Evolutionary conservation across 2,888 invertebrate genomes (phyloP), one percentile per base, ranked within the genome.

Genomic region (Pseudanteris insignis): DNA sequence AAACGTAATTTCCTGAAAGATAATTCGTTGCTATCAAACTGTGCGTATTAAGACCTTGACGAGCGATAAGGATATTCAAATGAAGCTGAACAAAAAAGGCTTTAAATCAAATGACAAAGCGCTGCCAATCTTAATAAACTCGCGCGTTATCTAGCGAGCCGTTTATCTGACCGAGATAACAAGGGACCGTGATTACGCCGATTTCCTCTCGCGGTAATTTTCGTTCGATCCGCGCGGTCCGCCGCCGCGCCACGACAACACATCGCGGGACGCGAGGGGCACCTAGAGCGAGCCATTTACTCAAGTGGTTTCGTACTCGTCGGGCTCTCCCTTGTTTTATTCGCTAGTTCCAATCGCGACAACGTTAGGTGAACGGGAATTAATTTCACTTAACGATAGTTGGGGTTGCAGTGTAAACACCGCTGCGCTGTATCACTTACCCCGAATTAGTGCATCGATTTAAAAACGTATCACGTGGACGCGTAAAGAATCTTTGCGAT

Each of bases 291-390:
- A 70, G 71, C 76, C 75, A 74, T 75, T 75, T 75, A 70, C 76
- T 76, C 75, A 77, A 76, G 76, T 75, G 77, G 74, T 78, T 78
- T 74, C 69, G 67, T 69, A 69, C 65, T 64, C 53, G 67, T 54
- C 46, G 46, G 40, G 44, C 47, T 47, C 58, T 58, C 18, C 40
- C 57, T 58, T 60, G 47, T 50, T 66, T 57, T 48, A 57, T 60
- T 58, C 47, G 50, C 30, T 26, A 34, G 33, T 40, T 54, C n/a
- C 63, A 50, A 58, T 58, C 58, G 57, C 54, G 50, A 41, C 66
- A 65, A 67, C 68, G 65, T 67, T 72, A 74, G 68, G 58, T 66
- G 65, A 68, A 70, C 70, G 73, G 67, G 70, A 76, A 75, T 75
- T 75, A 74, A 74, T 74, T 73, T 74, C 64, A 66, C 68, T 70